Evolutionary conservation across 1,140 invertebrate genomes (phyloP).

Genomic region (Tetramorium parvispinum): DNA sequence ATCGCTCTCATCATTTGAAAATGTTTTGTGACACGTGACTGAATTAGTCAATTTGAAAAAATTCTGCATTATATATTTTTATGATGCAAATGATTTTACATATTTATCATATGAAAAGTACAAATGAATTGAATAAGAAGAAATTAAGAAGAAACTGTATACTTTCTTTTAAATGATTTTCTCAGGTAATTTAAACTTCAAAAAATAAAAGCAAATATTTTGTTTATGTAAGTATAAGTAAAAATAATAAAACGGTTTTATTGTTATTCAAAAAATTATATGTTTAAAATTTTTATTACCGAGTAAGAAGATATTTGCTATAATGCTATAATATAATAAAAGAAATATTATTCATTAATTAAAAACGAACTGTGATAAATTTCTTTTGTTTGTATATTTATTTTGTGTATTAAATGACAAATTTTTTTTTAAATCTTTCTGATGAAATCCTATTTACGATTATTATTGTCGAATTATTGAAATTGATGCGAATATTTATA

Average conservation of each 20-base stretch:
- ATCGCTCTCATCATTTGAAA: constrained; percentile 84
- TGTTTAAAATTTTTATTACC: background rate
- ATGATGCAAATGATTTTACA: background rate
- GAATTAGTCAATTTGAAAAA: constrained; percentile 70
- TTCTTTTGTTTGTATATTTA: background rate
- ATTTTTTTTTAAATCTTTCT: background rate
- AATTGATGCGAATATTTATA: background rate
- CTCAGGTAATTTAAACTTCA: background rate
- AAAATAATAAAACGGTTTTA: background rate
- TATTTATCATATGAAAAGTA: background rate
- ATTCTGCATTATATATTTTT: background rate
- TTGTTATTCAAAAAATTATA: background rate
- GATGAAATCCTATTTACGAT: background rate
- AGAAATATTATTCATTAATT: background rate
- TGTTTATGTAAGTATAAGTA: constrained; percentile 5
- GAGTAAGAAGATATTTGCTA: background rate
- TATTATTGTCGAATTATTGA: background rate
- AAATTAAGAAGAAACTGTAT: background rate
- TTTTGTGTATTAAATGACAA: constrained; percentile 32
- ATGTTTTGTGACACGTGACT: constrained; percentile 83
- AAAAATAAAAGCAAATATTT: background rate
- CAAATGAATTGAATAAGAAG: background rate
- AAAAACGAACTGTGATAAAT: background rate
- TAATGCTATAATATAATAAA: background rate
- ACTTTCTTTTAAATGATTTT: background rate